phyloP scores from a whole-genome alignment of 2,113 vertebrate genomes.

The Cercocebus atys region DNA sequence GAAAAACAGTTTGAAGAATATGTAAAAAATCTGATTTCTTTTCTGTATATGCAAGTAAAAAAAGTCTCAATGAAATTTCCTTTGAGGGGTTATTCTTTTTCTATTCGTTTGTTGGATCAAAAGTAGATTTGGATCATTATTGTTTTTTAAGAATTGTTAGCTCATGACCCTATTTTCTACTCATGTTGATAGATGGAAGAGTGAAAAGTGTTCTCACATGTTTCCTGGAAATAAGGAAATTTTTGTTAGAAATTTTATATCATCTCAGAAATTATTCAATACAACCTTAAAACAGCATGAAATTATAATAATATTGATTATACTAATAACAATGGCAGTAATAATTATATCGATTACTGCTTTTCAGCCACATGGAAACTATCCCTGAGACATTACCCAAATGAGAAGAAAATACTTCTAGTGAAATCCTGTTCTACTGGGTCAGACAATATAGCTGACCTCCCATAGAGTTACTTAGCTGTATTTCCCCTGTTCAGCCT shows the following conservation, averaged over 20 bases:
- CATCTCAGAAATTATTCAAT: not conserved
- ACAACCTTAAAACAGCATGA: not conserved
- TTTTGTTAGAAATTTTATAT: not conserved
- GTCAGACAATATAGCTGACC: not conserved
- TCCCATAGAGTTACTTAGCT: not conserved
- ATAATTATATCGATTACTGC: not conserved
- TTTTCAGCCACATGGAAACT: not conserved
- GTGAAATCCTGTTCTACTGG: not conserved
- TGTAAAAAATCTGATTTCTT: not conserved
- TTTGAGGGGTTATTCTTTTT: not conserved
- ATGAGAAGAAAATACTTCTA: not conserved
- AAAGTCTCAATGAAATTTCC: not conserved
- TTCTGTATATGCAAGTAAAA: not conserved
- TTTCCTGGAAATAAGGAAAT: not conserved
- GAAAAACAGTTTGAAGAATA: not conserved
- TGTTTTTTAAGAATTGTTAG: not conserved
- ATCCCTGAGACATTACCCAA: not conserved
- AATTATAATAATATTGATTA: not conserved
- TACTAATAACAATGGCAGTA: not conserved
- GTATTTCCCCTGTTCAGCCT: not conserved
- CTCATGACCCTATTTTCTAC: not conserved
- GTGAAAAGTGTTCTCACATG: not conserved
- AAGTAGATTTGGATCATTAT: not conserved
- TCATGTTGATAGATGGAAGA: not conserved
- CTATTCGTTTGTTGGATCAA: not conserved